These are phyloP conservation scores for Drosophila atroscutellata DNA, from an alignment of 2,888 invertebrate species.

Conservation along the genomic window DNA sequence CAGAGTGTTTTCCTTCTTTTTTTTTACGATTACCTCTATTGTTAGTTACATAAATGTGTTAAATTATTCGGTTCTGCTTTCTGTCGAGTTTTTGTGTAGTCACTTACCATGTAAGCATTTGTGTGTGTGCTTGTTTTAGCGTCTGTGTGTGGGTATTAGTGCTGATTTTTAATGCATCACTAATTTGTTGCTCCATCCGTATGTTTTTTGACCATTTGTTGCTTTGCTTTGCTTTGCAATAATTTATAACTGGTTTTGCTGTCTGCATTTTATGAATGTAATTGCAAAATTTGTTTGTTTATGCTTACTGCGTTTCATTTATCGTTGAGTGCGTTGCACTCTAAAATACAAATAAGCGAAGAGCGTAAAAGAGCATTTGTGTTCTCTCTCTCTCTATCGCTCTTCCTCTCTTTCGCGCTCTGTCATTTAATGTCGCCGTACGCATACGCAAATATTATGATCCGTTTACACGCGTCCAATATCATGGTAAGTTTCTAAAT, in stretches of 20 bases:
- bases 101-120: slow-evolving; percentile 26
- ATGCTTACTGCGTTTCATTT: slow-evolving; percentile 34
- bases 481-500: slow-evolving; percentile 10
- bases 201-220: slow-evolving; percentile 17
- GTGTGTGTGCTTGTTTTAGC: slow-evolving; percentile 6
- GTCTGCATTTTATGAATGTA: slow-evolving; percentile 36
- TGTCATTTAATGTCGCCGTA: slow-evolving; percentile 7
- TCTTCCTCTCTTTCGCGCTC: slow-evolving; percentile 5
- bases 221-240: slow-evolving; percentile 13
- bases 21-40: slow-evolving; percentile 12
- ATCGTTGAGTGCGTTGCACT: slow-evolving; percentile 45
- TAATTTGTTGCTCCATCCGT: slow-evolving; percentile 61
- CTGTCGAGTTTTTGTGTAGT: slow-evolving; percentile 47
- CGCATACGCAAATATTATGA: slow-evolving; percentile 17
- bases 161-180: slow-evolving; percentile 52
- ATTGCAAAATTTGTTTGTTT: slow-evolving; percentile 29
- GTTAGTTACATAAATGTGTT: slow-evolving; percentile 75
- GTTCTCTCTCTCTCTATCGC: background rate
- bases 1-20: slow-evolving; percentile 1
- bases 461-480: slow-evolving; percentile 24
- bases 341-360: slow-evolving; percentile 10
- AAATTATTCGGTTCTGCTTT: slow-evolving; percentile 66
- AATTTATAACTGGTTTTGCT: slow-evolving; percentile 28
- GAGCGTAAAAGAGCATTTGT: background rate
- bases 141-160: slow-evolving; percentile 32